Percentiles rank a stretch among this genome's conserved stretches.
Conservation (phyloP, 1,140 invertebrate genomes). For the Fopius arisanus region DNA sequence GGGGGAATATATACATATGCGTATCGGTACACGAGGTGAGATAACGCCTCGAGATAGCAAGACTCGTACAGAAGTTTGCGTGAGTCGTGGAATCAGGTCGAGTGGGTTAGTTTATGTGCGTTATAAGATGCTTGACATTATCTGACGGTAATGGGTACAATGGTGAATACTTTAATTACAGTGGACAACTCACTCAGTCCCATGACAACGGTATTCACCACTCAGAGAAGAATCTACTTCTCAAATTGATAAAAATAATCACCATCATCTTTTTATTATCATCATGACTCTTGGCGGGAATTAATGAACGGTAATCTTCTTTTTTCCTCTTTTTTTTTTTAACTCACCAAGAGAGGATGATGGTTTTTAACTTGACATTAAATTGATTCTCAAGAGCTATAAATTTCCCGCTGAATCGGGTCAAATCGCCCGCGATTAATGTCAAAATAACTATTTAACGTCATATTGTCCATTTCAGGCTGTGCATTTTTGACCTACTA, state of each 20-base stretch:
- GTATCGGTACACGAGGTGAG: conserved; percentile 28
- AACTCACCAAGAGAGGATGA: not conserved
- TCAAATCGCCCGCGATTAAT: not conserved
- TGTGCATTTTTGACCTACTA: conserved; percentile 98
- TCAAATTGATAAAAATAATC: too few species aligned
- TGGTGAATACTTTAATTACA: not conserved
- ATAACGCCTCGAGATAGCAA: conserved; percentile 34
- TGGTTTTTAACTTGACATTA: not conserved
- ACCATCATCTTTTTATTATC: too few species aligned
- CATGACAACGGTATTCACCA: not conserved
- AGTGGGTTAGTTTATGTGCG: not conserved
- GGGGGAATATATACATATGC: conserved; percentile 33
- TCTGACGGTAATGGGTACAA: not conserved
- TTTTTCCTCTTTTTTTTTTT: not conserved
- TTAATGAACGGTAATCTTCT: too few species aligned
- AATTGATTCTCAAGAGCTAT: not conserved
- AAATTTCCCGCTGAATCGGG: not conserved
- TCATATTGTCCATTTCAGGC: conserved; percentile 73
- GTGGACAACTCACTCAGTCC: too few species aligned
- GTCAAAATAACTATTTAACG: not conserved
- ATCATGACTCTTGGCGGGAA: too few species aligned
- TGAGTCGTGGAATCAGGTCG: conserved; percentile 31
- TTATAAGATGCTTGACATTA: not conserved
- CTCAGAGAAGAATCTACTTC: not conserved
- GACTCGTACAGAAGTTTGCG: conserved; percentile 34